Base-by-base conservation (phyloP, 2,888 invertebrate species). In the Dynastes grantii region DNA sequence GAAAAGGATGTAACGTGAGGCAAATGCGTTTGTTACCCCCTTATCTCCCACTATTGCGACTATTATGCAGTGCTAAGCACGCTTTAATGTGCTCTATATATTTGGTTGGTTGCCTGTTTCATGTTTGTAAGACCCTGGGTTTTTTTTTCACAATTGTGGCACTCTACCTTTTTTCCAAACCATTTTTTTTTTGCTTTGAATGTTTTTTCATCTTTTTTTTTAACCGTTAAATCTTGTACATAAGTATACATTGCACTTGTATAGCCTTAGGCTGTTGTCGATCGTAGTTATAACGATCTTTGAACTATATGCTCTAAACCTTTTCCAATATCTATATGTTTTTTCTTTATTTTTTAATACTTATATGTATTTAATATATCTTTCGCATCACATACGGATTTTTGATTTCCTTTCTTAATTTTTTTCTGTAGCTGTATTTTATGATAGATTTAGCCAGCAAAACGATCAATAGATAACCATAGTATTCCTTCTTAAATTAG, bases 31-130 rank as follows among this genome's bases (percentile, higher is more conserved):
- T 73, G 55, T 71, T 73, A 73, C 73, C 73, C 73, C 73, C 61
- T 61, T 61, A n/a, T 73, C 58, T 73, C 73, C 73, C 27, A 73
- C 73, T 73, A 73, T 71, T 73, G 73, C 73, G 73, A 73, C 73
- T 73, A 45, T 45, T 45, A 73, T 73, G 73, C 73, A 73, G 73
- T 73, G 58, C 58, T 73, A 73, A 58, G 73, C 73, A 73, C 73
- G 73, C 73, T 88, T 87, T 82, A 45, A 85, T 88, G 87, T 87
- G 87, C 86, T 86, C 85, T 85, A 85, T 55, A 55, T 55, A 55
- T 87, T 88, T 89, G 89, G 89, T 89, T 89, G 89, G 89, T 89
- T 88, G 90, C 89, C 89, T 92, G 88, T 86, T 88, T 85, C 91
- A 91, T 90, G 91, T 91, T 90, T 90, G 88, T 90, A 89, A 76